Evolutionary conservation across 2,113 vertebrate genomes (phyloP).

Genomic region (Phocoena phocoena): DNA sequence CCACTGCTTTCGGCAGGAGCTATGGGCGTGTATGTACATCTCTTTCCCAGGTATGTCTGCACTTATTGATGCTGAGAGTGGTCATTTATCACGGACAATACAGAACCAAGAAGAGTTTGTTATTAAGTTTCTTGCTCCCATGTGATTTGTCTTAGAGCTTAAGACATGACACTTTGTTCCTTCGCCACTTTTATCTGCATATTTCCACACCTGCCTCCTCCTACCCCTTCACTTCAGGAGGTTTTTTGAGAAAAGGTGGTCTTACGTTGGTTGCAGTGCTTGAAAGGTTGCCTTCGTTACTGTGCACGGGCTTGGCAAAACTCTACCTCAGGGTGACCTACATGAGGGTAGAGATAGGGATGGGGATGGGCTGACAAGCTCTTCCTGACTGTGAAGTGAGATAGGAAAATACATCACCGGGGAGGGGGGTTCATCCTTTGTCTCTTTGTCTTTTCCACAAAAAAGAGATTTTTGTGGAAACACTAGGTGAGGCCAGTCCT

Average conservation of each 20-base stretch:
- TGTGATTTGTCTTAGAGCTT: conserved; percentile 33
- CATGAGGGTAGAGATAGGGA: neutral
- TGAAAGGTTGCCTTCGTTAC: neutral
- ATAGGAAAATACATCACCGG: neutral
- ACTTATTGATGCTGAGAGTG: conserved; percentile 75
- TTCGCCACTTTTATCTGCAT: conserved; percentile 43
- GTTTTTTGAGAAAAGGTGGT: conserved; percentile 30
- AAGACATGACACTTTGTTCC: conserved; percentile 65
- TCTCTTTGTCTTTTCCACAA: neutral
- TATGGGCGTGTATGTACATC: conserved; percentile 61
- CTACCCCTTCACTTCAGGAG: neutral
- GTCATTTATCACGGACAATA: conserved; percentile 79
- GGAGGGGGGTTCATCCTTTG: neutral
- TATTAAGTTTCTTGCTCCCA: conserved; percentile 71
- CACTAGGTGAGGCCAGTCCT: neutral
- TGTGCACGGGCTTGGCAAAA: neutral
- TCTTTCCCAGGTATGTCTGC: conserved; percentile 79
- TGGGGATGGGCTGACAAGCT: accelerated
- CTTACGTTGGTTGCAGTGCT: accelerated
- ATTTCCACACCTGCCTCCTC: conserved; percentile 63
- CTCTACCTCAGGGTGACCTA: neutral
- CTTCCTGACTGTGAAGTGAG: neutral
- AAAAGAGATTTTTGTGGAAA: neutral
- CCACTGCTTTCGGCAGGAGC: conserved; percentile 59
- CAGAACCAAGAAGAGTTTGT: conserved; percentile 80